A percentile compares a stretch with the other conserved stretches of the same genome.
These are phyloP conservation scores for Siderastrea radians DNA, from an alignment of 92 coral and sea anemone species.

Conservation along the genomic window DNA sequence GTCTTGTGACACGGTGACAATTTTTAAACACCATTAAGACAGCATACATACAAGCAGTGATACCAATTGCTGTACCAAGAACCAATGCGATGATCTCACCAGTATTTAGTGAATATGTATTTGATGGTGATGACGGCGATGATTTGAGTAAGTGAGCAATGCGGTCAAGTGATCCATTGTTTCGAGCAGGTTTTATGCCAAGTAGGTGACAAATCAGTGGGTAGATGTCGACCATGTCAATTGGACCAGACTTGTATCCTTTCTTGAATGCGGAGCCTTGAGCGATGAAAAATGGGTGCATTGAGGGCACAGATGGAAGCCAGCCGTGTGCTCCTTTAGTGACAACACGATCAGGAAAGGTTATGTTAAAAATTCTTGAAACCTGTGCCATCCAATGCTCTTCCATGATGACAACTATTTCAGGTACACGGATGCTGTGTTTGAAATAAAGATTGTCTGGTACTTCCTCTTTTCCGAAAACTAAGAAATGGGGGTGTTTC, in stretches of 20 bases:
- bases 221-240: slow-evolving; percentile 75
- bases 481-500: slow-evolving; percentile 34
- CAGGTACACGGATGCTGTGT: slow-evolving; percentile 70
- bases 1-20: background rate
- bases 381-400: slow-evolving; percentile 50
- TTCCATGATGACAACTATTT: slow-evolving; percentile 60
- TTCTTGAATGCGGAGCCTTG: slow-evolving; percentile 85
- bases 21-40: slow-evolving; percentile 24
- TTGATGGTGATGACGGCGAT: background rate
- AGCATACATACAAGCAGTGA: slow-evolving; percentile 39
- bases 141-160: slow-evolving; percentile 57
- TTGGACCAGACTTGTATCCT: slow-evolving; percentile 50
- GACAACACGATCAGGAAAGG: background rate
- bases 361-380: slow-evolving; percentile 15
- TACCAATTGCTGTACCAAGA: slow-evolving; percentile 27
- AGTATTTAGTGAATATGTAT: slow-evolving; percentile 1
- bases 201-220: slow-evolving; percentile 79
- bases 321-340: slow-evolving; percentile 75
- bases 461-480: slow-evolving; percentile 67
- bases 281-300: slow-evolving; percentile 80
- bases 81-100: slow-evolving; percentile 47
- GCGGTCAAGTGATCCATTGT: slow-evolving; percentile 73
- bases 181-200: slow-evolving; percentile 70
- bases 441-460: slow-evolving; percentile 71
- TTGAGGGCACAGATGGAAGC: slow-evolving; percentile 45